Evolutionary conservation across 2,797 vertebrate genomes (phyloP).

Genomic region (Sebastes vulpes): DNA sequence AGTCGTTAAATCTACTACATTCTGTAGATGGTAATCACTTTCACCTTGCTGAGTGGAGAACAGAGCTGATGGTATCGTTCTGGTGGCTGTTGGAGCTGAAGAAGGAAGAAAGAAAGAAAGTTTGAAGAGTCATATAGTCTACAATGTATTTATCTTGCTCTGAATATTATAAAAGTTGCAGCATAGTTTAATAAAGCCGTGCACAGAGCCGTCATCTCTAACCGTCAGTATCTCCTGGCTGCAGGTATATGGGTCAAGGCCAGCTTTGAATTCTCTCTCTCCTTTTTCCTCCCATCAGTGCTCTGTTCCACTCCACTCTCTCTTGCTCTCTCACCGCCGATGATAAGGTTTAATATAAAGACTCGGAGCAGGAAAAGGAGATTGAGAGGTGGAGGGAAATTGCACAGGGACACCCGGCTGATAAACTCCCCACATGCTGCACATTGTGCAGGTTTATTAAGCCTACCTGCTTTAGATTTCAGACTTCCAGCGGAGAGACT

Average conservation of each 20-base stretch:
- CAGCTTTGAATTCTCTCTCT: slow-evolving; percentile 46
- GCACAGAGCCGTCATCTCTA: neutral
- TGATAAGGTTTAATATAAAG: slow-evolving; percentile 12
- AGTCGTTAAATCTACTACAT: slow-evolving; percentile 13
- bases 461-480: neutral
- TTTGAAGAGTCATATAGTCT: neutral
- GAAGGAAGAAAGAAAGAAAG: neutral
- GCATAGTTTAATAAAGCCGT: neutral
- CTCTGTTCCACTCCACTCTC: neutral
- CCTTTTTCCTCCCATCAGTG: neutral
- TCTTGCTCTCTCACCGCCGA: neutral
- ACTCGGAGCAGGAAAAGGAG: neutral
- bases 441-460: neutral
- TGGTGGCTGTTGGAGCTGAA: neutral
- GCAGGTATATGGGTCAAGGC: slow-evolving; percentile 69
- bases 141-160: neutral
- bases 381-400: slow-evolving; percentile 2
- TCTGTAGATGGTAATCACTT: slow-evolving; percentile 11
- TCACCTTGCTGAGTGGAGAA: slow-evolving; percentile 1
- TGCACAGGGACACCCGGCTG: neutral
- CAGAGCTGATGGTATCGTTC: neutral
- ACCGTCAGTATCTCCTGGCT: slow-evolving; percentile 34
- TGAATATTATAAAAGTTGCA: neutral
- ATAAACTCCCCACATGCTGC: slow-evolving; percentile 7
- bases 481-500: neutral